Base-by-base conservation (phyloP, 2,888 invertebrate species). In the Epiperipatus broadwayi region DNA sequence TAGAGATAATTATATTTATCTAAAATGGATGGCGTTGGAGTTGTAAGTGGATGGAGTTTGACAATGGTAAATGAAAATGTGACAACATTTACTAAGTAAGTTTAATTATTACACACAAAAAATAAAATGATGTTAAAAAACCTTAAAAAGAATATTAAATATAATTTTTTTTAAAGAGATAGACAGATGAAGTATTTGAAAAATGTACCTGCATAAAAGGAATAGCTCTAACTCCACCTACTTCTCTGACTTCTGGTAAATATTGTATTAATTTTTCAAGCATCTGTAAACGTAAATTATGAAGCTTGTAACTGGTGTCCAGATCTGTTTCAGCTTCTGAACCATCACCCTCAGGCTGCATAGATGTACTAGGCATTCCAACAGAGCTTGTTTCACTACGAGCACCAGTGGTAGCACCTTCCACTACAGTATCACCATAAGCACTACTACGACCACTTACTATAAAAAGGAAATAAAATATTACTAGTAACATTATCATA, bases 381-480 rank as follows among this genome's bases (percentile, higher is more conserved):
- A 67, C 53, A 39, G 68, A 67, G 52, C 65, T 68, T 21, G 65
- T 66, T 51, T 71, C 71, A 42, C 70, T 69, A 40, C 68, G 60
- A 27, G 66, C 66, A 40, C 68, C 64, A 31, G 30, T 42, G 10
- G 51, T 49, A 15, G 49, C 49, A 18, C 64, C 58, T 49, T 72
- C 72, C 41, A 67, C 67, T 21, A 66, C 63, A 47, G 67, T 68
- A 53, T 78, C 78, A 50, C 84, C 87, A 55, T 87, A 87, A 2
- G 81, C 79, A 49, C 85, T 85, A 63, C 85, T 87, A 28, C 85
- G 69, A 4, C 85, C 87, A n/a, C 85, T 85, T 7, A 79, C 83
- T n/a, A n/a, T n/a, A n/a, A n/a, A 54, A 41, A 15, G 15, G 7
- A 41, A 4, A 41, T 5, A 10, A 8, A 10, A 8, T 16, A 40